Base-by-base conservation (phyloP, 1,140 invertebrate species). In the Diorhabda carinulata region DNA sequence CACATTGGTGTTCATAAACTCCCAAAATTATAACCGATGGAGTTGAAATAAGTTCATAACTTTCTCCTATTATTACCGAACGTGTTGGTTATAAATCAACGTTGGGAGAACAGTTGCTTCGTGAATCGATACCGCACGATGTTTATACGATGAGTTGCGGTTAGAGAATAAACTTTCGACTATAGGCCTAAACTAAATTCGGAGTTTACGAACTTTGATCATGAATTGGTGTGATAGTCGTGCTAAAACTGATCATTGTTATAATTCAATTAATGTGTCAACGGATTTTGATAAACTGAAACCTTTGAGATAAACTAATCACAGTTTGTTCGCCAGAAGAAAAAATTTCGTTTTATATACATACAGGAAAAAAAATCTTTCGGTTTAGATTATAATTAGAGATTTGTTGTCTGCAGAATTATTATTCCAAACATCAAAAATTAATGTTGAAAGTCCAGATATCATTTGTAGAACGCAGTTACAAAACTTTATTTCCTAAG, bases 211-310 rank as follows among this genome's bases (percentile, higher is more conserved):
- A 52, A 52, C 45, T 52, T 52, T 9, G 45, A 52, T 52, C 45
- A 52, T 52, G 45, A 52, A 52, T 52, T 9, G 45, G 45, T 52
- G 45, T 52, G 47, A 52, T 3, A 4, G 6, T n/a, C 2, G n/a
- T 2, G 47, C 47, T 52, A n/a, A 52, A 52, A 52, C 47, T n/a
- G 47, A 52, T 52, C 47, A 52, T 52, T 52, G 47, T 52, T 25
- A 52, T 52, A 52, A 52, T 52, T 52, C 47, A 52, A 52, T 52
- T 52, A 52, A 52, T 52, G n/a, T 52, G 47, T 52, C 47, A 52
- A n/a, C 6, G 6, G 6, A 6, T 6, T 2, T 52, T 52, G 47
- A 52, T 52, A 8, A 52, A 52, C 2, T 52, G 47, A 8, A n/a
- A 8, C 6, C n/a, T 52, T 52, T 52, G 47, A 52, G n/a, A 52